A percentile compares a stretch with the other conserved stretches of the same genome.
These are phyloP conservation scores for Corythornis leucogaster DNA, from an alignment of 2,797 vertebrate species.

Conservation along the genomic window DNA sequence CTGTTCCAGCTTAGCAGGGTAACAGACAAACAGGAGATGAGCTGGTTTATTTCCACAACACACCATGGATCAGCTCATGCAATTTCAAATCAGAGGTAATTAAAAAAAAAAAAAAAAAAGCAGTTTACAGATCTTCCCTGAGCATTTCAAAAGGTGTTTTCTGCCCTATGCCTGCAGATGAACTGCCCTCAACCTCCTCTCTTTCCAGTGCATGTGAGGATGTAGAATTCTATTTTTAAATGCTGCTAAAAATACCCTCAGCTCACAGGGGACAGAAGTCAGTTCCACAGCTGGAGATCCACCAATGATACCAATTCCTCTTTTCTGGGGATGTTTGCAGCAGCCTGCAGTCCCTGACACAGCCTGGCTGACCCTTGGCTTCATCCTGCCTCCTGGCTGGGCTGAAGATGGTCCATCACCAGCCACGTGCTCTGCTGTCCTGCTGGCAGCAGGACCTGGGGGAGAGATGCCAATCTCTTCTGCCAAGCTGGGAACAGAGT, in stretches of 20 bases:
- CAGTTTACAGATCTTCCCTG: neutral
- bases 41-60: neutral
- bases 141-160: neutral
- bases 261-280: slow-evolving; percentile 7
- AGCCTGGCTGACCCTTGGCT: neutral
- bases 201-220: neutral
- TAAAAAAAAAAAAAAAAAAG: neutral
- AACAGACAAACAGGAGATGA: neutral
- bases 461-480: neutral
- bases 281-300: neutral
- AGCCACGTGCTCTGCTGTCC: neutral
- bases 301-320: neutral
- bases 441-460: neutral
- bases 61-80: neutral
- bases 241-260: slow-evolving; percentile 13
- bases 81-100: neutral
- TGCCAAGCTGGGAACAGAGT: neutral
- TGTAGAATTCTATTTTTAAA: slow-evolving; percentile 41
- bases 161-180: neutral
- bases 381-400: neutral
- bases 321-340: neutral
- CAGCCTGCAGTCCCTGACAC: neutral
- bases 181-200: neutral
- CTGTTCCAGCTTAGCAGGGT: neutral
- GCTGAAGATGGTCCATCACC: neutral